Evolutionary conservation across 1,140 invertebrate genomes (phyloP).

Genomic region (Venustaconcha ellipsiformis): DNA sequence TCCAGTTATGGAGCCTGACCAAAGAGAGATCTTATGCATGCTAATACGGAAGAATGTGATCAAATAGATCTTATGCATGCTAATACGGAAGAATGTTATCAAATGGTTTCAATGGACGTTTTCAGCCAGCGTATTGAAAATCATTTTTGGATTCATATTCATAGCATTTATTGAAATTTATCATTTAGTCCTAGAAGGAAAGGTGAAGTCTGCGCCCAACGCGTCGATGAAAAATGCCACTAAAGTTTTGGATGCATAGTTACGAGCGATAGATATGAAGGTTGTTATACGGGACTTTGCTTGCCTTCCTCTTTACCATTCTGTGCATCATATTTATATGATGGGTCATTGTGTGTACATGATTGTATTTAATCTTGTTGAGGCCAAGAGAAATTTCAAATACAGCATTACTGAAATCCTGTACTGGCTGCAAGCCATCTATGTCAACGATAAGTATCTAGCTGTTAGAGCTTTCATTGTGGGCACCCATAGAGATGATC

Average conservation of each 20-base stretch:
- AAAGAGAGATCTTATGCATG: constrained; percentile 21
- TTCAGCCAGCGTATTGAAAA: background rate
- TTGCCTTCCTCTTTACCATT: constrained; percentile 45
- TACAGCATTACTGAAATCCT: constrained; percentile 25
- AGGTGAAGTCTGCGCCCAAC: constrained; percentile 13
- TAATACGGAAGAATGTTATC: too few relatives aligned
- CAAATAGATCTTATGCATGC: too few relatives aligned
- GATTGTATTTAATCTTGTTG: constrained; percentile 39
- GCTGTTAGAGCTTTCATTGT: constrained; percentile 37
- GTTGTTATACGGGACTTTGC: constrained; percentile 46
- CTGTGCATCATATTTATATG: constrained; percentile 48
- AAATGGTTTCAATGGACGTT: constrained; percentile 29
- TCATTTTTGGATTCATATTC: constrained; percentile 1
- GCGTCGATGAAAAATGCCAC: constrained; percentile 26
- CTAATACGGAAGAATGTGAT: constrained; percentile 39
- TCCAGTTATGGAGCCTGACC: constrained; percentile 23
- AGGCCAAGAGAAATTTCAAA: constrained; percentile 34
- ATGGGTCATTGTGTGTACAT: constrained; percentile 44
- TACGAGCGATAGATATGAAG: constrained; percentile 26
- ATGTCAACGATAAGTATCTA: constrained; percentile 34
- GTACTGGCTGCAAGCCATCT: constrained; percentile 46
- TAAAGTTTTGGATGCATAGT: constrained; percentile 25
- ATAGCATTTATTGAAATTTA: constrained; percentile 22
- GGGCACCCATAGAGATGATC: constrained; percentile 42
- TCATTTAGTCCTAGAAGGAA: constrained; percentile 23